Percentiles rank a stretch among this genome's conserved stretches.
Conservation (phyloP, 2,797 vertebrate genomes). For the Amazona finschi region DNA sequence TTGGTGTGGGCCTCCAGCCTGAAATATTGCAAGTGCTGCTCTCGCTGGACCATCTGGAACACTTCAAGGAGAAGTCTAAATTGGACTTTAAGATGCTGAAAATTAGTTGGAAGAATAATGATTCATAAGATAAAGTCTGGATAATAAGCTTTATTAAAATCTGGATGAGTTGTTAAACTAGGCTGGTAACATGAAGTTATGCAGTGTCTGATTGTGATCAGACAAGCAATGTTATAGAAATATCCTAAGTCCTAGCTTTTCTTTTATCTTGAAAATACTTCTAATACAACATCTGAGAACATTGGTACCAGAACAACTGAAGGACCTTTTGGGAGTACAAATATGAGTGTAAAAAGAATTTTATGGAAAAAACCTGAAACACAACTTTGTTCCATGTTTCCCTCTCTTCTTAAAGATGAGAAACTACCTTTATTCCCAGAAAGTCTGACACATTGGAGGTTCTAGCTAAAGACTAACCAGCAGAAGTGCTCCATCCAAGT, state of each 20-base stretch:
- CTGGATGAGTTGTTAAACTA: neutral
- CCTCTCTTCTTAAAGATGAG: neutral
- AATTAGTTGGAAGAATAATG: neutral
- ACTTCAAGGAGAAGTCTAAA: neutral
- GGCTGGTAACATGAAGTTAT: neutral
- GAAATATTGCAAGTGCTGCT: neutral
- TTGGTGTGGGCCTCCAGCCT: neutral
- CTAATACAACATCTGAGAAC: neutral
- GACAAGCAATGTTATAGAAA: neutral
- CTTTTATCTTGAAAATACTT: neutral
- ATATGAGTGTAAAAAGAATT: neutral
- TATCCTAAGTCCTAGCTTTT: neutral
- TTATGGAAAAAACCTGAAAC: neutral
- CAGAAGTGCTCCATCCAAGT: neutral
- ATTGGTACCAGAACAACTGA: neutral
- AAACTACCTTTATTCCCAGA: neutral
- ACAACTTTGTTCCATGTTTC: neutral
- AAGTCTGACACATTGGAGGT: neutral
- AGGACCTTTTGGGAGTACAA: neutral
- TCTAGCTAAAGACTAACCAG: neutral
- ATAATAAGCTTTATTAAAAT: neutral
- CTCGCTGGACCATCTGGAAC: neutral
- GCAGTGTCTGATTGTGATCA: neutral
- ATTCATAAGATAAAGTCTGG: neutral
- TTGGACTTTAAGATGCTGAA: neutral